Evolutionary conservation across 2,888 invertebrate genomes (phyloP).

Genomic region (Allygus modestus): DNA sequence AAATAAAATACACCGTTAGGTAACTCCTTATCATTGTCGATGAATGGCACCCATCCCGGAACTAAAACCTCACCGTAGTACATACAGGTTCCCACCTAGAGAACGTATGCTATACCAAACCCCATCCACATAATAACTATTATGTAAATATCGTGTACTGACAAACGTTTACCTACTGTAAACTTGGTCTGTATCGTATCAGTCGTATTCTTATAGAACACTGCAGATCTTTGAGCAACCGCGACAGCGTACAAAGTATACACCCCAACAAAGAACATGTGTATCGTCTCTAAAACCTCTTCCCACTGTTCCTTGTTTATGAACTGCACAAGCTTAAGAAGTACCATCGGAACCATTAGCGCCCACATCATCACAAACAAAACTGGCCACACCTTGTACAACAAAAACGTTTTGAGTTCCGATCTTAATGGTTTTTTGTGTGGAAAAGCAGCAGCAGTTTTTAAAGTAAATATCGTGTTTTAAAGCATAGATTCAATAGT

Average conservation of each 20-base stretch:
- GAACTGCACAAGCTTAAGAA: background rate
- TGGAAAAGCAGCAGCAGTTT: background rate
- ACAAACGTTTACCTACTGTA: background rate
- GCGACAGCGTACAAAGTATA: background rate
- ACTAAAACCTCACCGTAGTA: constrained; percentile 27
- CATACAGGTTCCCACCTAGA: background rate
- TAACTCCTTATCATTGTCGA: background rate
- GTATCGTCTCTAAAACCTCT: background rate
- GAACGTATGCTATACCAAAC: background rate
- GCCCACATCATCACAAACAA: background rate
- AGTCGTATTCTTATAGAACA: background rate
- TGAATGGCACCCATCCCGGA: background rate
- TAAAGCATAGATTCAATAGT: background rate
- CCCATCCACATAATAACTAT: background rate
- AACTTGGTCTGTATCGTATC: constrained; percentile 5
- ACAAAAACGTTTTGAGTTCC: background rate
- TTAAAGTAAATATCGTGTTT: background rate
- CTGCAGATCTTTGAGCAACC: background rate
- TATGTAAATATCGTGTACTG: background rate
- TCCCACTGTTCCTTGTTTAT: constrained; percentile 3
- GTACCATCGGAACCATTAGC: background rate
- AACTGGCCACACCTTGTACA: background rate
- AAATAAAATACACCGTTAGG: background rate
- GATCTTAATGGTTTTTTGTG: background rate
- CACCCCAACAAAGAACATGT: constrained; percentile 6